Percentiles rank a stretch among this genome's conserved stretches.
These are phyloP conservation scores for Drosophila paulistorum DNA, from an alignment of 1,140 invertebrate species.

Conservation along the genomic window DNA sequence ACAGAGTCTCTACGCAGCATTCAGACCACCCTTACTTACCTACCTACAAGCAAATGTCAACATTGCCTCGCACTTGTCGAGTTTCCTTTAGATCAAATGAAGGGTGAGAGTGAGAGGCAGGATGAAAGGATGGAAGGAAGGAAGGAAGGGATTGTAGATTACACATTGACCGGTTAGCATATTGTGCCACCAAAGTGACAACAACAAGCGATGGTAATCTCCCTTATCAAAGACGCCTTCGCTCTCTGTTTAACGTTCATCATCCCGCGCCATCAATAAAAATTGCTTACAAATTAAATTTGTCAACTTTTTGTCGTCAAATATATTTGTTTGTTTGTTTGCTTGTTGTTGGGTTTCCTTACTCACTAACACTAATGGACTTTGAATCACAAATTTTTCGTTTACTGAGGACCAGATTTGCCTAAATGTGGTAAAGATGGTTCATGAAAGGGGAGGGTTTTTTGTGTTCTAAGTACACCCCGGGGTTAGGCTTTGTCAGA, in stretches of 20 bases:
- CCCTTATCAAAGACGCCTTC: constrained; percentile 40
- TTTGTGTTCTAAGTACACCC: constrained; percentile 45
- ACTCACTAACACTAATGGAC: constrained; percentile 67
- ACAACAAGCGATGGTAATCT: constrained; percentile 39
- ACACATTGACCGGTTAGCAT: constrained; percentile 58
- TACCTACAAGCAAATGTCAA: constrained; percentile 66
- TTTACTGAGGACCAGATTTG: constrained; percentile 37
- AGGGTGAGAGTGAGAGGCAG: constrained; percentile 2
- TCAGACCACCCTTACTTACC: not conserved
- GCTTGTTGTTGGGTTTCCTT: constrained; percentile 57
- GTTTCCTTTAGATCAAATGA: constrained; percentile 32
- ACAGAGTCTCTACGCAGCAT: constrained; percentile 31
- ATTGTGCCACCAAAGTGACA: constrained; percentile 44
- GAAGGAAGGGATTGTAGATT: constrained; percentile 36
- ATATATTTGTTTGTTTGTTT: constrained; percentile 27
- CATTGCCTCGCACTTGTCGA: constrained; percentile 69
- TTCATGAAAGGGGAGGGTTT: constrained; percentile 38
- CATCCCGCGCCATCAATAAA: constrained; percentile 50
- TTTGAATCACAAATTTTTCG: constrained; percentile 62
- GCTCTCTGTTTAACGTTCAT: constrained; percentile 27
- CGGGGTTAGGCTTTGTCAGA: constrained; percentile 64
- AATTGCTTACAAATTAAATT: constrained; percentile 77
- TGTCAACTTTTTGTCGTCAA: constrained; percentile 64
- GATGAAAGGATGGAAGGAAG: constrained; percentile 10
- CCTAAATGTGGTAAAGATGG: constrained; percentile 43